phyloP scores from a whole-genome alignment of 64 coral and sea anemone species.

The Catalaphyllia jardinei region DNA sequence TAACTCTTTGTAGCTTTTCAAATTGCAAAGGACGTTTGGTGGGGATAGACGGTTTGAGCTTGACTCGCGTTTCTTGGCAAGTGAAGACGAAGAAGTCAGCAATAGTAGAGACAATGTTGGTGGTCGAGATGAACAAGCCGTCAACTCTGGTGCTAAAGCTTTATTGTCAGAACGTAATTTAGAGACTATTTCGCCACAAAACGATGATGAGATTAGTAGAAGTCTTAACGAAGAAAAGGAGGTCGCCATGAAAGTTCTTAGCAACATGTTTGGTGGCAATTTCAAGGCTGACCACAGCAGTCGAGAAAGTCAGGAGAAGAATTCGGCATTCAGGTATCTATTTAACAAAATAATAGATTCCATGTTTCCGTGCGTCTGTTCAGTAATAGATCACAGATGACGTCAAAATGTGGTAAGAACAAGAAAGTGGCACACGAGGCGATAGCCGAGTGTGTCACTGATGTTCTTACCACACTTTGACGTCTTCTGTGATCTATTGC shows the following conservation, averaged over 20 bases:
- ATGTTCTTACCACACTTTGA: too few species aligned
- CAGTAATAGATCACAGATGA: too few species aligned
- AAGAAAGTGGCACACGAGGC: too few species aligned
- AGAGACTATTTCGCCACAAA: neutral
- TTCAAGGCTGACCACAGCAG: conserved; percentile 5
- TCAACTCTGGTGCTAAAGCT: neutral
- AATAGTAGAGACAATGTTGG: conserved; percentile 4
- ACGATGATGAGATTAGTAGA: conserved; percentile 57
- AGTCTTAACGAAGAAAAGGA: conserved; percentile 67
- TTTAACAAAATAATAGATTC: too few species aligned
- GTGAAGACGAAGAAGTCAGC: conserved; percentile 58
- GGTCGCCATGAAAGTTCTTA: conserved; percentile 74
- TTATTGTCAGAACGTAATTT: neutral
- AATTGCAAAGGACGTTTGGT: conserved; percentile 77
- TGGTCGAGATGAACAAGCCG: neutral
- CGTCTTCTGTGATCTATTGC: too few species aligned
- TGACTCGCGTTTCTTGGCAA: conserved; percentile 81
- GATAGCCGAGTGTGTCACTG: too few species aligned
- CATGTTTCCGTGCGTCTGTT: too few species aligned
- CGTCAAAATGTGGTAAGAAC: too few species aligned
- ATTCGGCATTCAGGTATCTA: conserved; percentile 10
- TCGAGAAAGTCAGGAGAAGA: neutral
- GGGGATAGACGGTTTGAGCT: conserved; percentile 86
- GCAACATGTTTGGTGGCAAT: conserved; percentile 67
- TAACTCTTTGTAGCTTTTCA: conserved; percentile 63